Evolutionary conservation across 1,140 invertebrate species (phyloP), one percentile per base, ranked within the genome.

Genomic region (Trichomalopsis sarcophagae): DNA sequence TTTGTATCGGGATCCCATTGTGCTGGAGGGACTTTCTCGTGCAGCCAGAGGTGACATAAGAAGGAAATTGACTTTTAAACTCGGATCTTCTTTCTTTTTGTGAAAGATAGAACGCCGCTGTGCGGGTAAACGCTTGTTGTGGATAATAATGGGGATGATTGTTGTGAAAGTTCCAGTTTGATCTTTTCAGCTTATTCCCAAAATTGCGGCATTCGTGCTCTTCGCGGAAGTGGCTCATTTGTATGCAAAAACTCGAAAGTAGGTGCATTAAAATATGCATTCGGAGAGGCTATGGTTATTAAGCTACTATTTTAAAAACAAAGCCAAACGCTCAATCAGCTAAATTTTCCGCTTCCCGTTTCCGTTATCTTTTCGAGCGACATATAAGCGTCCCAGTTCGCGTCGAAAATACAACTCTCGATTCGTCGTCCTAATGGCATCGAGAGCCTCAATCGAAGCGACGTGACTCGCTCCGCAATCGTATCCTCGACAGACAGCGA

Each of bases 1-100:
- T 92, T 92, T 91, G 91, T 91, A 86, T 62, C 6, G 33, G 2
- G 2, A 7, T 23, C 30, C 11, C 33, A 14, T 83, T 80, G 44
- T 62, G 44, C 68, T 27, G 13, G 27, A 44, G 5, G 40, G 10
- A 27, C 68, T 7, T 30, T 62, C 14, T 69, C 66, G 66, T 44
- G 7, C 27, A 27, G n/a, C 10, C 30, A 17, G 21, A 75, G 55
- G 78, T 81, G 69, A 71, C 68, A 30, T 71, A 33, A 75, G 75
- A 13, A 30, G 2, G 5, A 86, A 82, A 78, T 86, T 86, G 84
- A 86, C 84, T 86, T 78, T 86, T 78, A 86, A 86, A 69, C 23
- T 75, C 7, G 30, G 77, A n/a, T 40, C 30, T 66, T 27, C 50
- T 77, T 88, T 78, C n/a, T 87, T 73, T 82, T 66, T 74, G 81